phyloP scores from a whole-genome alignment of 2,797 vertebrate species.

The Lagodon rhomboides region DNA sequence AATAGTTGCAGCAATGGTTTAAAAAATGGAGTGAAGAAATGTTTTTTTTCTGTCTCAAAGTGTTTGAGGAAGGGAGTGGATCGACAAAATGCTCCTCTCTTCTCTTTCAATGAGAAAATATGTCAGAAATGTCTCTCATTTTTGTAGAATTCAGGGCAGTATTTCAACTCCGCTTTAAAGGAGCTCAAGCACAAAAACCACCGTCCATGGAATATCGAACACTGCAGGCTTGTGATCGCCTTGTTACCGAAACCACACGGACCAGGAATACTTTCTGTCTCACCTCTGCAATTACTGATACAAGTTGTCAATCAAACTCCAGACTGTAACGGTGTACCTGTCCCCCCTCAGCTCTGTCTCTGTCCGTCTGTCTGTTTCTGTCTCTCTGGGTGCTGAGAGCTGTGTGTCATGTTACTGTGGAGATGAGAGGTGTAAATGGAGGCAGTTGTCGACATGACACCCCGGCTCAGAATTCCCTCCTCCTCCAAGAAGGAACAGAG shows the following conservation, averaged over 20 bases:
- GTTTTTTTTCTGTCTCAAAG: background rate
- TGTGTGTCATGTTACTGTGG: slow-evolving; percentile 75
- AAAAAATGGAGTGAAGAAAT: background rate
- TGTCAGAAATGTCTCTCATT: background rate
- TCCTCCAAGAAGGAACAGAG: slow-evolving; percentile 76
- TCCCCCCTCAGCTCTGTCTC: slow-evolving; percentile 30
- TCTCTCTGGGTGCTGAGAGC: slow-evolving; percentile 57
- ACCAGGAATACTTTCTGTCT: background rate
- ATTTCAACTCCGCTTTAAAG: background rate
- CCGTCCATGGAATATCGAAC: background rate
- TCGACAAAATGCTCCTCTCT: too few relatives aligned
- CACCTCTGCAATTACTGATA: background rate
- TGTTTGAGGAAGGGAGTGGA: background rate
- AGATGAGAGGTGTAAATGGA: slow-evolving; percentile 82
- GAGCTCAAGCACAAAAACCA: background rate
- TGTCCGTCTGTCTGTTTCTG: slow-evolving; percentile 33
- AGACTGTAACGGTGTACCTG: background rate
- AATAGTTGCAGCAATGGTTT: background rate
- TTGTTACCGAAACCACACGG: background rate
- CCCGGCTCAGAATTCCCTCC: slow-evolving; percentile 80
- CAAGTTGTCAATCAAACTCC: slow-evolving; percentile 29
- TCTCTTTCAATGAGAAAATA: background rate
- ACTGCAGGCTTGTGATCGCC: background rate
- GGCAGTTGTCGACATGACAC: slow-evolving; percentile 82
- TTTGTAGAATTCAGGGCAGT: background rate